phyloP scores from a whole-genome alignment of 2,113 vertebrate species.

The Ptilorrhoa leucosticta region DNA sequence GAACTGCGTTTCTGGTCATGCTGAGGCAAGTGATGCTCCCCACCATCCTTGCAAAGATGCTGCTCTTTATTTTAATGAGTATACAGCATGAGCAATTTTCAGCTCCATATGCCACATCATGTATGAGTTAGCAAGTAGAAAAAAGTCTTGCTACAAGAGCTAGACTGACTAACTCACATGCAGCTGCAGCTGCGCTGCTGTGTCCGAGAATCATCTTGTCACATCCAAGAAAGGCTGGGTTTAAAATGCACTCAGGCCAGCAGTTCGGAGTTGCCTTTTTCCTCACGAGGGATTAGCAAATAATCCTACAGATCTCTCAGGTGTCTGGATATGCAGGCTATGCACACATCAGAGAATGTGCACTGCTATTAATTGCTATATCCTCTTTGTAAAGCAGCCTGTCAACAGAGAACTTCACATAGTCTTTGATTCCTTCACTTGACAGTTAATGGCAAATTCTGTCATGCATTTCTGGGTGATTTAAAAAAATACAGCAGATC shows the following conservation, averaged over 20 bases:
- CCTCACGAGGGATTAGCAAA: not conserved
- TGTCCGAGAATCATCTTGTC: not conserved
- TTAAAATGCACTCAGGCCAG: not conserved
- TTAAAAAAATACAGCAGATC: not conserved
- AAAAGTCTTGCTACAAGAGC: not conserved
- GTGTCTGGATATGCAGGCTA: not conserved
- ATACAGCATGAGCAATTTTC: constrained; percentile 2
- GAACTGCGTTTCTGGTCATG: not conserved
- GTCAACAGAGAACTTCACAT: not conserved
- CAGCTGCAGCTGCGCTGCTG: not conserved
- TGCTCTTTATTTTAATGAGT: constrained; percentile 5
- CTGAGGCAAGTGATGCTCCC: not conserved
- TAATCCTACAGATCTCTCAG: not conserved
- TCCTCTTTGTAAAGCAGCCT: not conserved
- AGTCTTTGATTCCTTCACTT: not conserved
- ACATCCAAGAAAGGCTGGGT: not conserved
- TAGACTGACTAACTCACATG: not conserved
- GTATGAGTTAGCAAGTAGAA: not conserved
- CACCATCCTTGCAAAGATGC: not conserved
- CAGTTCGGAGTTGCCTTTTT: not conserved
- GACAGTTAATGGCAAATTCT: not conserved
- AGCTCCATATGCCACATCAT: not conserved
- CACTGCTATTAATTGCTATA: not conserved
- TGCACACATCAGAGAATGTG: not conserved
- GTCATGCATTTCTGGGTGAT: not conserved